Percentiles rank a stretch among this genome's conserved stretches.
Conservation (phyloP, 1,140 invertebrate genomes). For the Aphelenchoides fujianensis region DNA sequence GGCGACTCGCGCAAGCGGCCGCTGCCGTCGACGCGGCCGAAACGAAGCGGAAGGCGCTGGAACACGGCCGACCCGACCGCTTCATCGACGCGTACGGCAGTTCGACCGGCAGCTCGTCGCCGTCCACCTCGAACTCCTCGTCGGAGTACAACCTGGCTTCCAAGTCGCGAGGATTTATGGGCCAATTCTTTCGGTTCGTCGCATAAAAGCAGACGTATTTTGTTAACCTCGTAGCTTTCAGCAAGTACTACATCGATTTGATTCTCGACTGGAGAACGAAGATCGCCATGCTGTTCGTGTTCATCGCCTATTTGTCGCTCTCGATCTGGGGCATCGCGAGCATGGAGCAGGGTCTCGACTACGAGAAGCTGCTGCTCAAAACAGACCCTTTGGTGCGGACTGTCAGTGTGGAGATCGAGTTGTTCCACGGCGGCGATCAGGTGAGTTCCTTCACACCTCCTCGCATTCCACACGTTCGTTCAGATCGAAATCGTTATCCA, state of each 20-base stretch:
- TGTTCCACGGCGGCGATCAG: conserved; percentile 59
- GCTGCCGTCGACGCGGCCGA: neutral
- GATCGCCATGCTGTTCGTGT: conserved; percentile 58
- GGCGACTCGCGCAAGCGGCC: neutral
- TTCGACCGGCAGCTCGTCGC: conserved; percentile 29
- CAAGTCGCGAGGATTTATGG: conserved; percentile 56
- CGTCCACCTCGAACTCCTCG: conserved; percentile 31
- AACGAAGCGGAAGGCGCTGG: neutral
- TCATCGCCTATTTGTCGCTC: conserved; percentile 59
- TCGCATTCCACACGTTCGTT: conserved; percentile 7
- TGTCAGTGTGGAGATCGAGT: conserved; percentile 50
- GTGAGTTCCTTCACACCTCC: conserved; percentile 24
- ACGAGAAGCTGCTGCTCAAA: conserved; percentile 62
- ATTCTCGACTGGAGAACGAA: conserved; percentile 56
- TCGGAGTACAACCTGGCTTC: conserved; percentile 50
- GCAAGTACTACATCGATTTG: conserved; percentile 57
- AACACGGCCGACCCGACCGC: neutral
- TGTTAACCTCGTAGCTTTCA: too few relatives aligned
- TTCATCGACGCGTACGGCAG: neutral
- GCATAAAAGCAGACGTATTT: too few relatives aligned
- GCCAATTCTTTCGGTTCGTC: conserved; percentile 52
- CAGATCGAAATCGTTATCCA: conserved; percentile 60
- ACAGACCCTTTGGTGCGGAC: conserved; percentile 60
- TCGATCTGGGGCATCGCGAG: conserved; percentile 61
- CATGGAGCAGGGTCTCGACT: conserved; percentile 63